Evolutionary conservation across 2,888 invertebrate species (phyloP), one percentile per base, ranked within the genome.

Genomic region (Drosophila pegasa): DNA sequence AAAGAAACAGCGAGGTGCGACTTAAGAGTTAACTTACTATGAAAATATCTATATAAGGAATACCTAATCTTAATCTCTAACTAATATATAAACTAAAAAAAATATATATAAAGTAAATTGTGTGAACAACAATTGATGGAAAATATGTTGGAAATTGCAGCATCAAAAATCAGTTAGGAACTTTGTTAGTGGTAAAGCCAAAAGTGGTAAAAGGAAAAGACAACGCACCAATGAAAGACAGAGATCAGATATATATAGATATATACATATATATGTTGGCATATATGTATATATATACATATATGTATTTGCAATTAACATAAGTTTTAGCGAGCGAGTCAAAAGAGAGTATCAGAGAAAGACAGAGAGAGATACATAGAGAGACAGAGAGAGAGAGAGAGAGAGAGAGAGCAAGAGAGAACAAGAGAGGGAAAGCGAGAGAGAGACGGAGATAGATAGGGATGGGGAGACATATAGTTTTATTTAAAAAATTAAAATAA

Each of bases 171-270:
- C 52, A 69, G 55, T 58, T n/a, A 68, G 47, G 58, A 43, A 41
- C 51, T 54, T 60, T 35, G 45, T 77, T 58, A 72, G 41, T 58
- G 25, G 47, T 54, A 65, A 63, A 61, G 59, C 50, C 64, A 71
- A 74, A 71, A 67, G 65, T 63, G 54, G 62, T 52, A 68, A 77
- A 77, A 72, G 66, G 77, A 84, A 87, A 75, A 89, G 88, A 89
- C 89, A 89, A 88, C 89, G 83, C 85, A 89, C 89, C 86, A 88
- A 89, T 89, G 79, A 78, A 60, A 78, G 88, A 86, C 78, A 89
- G 76, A 83, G 72, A 80, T 45, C 10, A 35, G 12, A 59, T 18
- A 33, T 8, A 27, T 12, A 37, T 10, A 27, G 6, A 56, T 16
- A 55, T 10, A 37, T 2, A 20, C 10, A 48, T 16, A 29, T 18